These are phyloP conservation scores for Pseudoips prasinana DNA, from an alignment of 2,888 invertebrate genomes.

Conservation along the genomic window DNA sequence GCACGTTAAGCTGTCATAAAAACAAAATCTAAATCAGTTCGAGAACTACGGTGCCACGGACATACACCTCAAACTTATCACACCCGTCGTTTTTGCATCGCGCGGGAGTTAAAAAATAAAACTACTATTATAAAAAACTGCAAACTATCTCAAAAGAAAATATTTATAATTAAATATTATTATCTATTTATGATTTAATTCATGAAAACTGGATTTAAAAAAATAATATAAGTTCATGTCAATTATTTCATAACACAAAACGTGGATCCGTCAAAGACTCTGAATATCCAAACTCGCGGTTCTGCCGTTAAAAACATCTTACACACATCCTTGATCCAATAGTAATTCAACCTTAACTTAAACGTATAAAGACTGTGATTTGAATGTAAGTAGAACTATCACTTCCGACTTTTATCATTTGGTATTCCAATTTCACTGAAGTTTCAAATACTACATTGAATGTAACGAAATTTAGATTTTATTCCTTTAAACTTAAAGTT, in stretches of 20 bases:
- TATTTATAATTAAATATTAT: too few relatives aligned
- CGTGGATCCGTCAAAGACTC: slow-evolving; percentile 73
- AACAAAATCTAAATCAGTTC: too few relatives aligned
- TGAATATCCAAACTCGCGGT: slow-evolving; percentile 67
- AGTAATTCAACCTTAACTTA: slow-evolving; percentile 26
- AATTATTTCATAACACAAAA: slow-evolving; percentile 74
- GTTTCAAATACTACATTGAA: slow-evolving; percentile 34
- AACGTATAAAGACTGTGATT: slow-evolving; percentile 13
- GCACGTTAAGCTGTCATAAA: too few relatives aligned
- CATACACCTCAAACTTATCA: too few relatives aligned
- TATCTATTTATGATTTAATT: too few relatives aligned
- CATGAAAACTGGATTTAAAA: slow-evolving; percentile 11
- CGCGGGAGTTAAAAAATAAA: too few relatives aligned
- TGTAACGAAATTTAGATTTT: slow-evolving; percentile 19
- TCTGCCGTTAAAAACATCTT: slow-evolving; percentile 30
- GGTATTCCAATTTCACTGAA: slow-evolving; percentile 25
- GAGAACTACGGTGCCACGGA: too few relatives aligned
- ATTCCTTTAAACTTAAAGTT: slow-evolving; percentile 1
- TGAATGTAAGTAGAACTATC: slow-evolving; percentile 24
- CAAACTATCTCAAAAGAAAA: too few relatives aligned
- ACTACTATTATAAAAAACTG: too few relatives aligned
- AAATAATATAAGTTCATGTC: slow-evolving; percentile 58
- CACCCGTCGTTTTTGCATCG: too few relatives aligned
- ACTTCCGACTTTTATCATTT: slow-evolving; percentile 56
- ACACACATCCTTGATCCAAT: slow-evolving; percentile 13